Percentiles rank a stretch among this genome's conserved stretches.
These are phyloP conservation scores for Mythimna albipuncta DNA, from an alignment of 2,888 invertebrate species.

Conservation along the genomic window DNA sequence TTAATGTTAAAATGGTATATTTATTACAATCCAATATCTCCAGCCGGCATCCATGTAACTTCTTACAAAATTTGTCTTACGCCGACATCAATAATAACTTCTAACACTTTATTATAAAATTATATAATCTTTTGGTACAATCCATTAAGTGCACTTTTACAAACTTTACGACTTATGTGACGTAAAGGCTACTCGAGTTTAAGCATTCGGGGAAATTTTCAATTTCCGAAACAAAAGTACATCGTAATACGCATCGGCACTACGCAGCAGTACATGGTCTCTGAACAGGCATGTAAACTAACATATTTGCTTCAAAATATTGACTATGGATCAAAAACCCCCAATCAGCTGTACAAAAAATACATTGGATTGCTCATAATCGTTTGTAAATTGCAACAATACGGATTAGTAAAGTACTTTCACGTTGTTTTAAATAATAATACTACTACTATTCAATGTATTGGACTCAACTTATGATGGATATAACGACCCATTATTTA, in stretches of 20 bases:
- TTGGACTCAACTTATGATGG: constrained; percentile 29
- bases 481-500: constrained; percentile 26
- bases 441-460: constrained; percentile 6
- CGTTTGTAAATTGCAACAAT: constrained; percentile 51
- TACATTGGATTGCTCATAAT: constrained; percentile 54
- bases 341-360: constrained; percentile 36
- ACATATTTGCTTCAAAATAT: constrained; percentile 32
- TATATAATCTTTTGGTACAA: constrained; percentile 90
- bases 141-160: constrained; percentile 90
- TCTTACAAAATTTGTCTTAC: constrained; percentile 87
- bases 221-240: constrained; percentile 76
- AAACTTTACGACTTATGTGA: constrained; percentile 81
- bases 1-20: constrained; percentile 90
- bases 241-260: constrained; percentile 66
- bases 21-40: constrained; percentile 90
- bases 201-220: constrained; percentile 81
- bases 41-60: constrained; percentile 81
- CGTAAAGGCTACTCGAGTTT: constrained; percentile 80
- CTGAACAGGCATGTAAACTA: constrained; percentile 39
- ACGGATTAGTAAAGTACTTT: constrained; percentile 51
- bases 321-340: constrained; percentile 17
- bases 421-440: constrained; percentile 45
- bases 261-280: constrained; percentile 46
- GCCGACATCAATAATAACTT: constrained; percentile 82
- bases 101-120: constrained; percentile 90